Evolutionary conservation across 2,797 vertebrate species (phyloP).

Genomic region (Gymnothorax javanicus): DNA sequence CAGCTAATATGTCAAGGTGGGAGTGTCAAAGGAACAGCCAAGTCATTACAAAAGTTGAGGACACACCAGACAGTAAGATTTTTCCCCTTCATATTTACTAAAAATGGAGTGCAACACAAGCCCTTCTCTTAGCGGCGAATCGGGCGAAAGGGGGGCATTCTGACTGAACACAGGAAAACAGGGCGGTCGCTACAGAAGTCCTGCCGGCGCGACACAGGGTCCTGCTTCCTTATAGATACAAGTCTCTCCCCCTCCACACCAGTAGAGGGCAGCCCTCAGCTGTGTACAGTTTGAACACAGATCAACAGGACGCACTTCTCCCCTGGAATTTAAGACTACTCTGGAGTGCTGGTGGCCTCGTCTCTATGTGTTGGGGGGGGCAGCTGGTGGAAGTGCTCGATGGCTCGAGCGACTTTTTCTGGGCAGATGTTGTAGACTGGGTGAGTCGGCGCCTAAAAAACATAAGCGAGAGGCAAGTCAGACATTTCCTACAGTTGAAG

Average conservation of each 20-base stretch:
- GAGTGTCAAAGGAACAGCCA: too few species aligned
- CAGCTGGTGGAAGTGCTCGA: constrained; percentile 82
- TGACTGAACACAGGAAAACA: neutral
- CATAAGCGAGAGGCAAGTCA: neutral
- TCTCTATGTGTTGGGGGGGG: constrained; percentile 63
- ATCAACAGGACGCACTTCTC: neutral
- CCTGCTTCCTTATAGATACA: neutral
- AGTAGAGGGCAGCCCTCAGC: neutral
- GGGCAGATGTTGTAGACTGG: constrained; percentile 95
- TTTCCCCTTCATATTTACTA: neutral
- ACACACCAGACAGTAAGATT: neutral
- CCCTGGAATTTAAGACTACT: constrained; percentile 29
- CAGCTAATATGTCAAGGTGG: neutral
- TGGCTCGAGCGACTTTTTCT: constrained; percentile 84
- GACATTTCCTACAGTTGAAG: neutral
- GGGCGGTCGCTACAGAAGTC: neutral
- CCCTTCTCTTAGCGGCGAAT: neutral
- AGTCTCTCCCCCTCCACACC: neutral
- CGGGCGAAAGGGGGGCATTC: too few species aligned
- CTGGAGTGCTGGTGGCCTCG: constrained; percentile 21
- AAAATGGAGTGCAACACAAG: constrained; percentile 9
- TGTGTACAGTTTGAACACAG: neutral
- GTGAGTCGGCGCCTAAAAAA: constrained; percentile 84
- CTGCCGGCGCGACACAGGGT: neutral
- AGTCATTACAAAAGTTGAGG: neutral